phyloP scores from a whole-genome alignment of 2,888 invertebrate genomes.

The Synergus gifuensis region DNA sequence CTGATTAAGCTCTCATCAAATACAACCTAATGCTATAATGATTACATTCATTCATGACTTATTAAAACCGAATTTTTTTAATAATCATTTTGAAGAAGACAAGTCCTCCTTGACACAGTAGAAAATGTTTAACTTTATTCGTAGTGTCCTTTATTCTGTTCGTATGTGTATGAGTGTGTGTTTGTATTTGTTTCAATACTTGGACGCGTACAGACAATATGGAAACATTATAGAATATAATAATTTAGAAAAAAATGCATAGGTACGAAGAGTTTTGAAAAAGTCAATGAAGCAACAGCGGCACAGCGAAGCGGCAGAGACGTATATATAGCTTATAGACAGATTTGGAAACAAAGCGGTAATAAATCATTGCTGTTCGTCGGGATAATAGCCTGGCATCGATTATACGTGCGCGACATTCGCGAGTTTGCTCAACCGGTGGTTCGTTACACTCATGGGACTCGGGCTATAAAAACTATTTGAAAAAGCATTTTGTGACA shows the following conservation, averaged over 20 bases:
- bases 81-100: background rate
- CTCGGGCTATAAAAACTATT: constrained; percentile 7
- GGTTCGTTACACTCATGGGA: constrained; percentile 39
- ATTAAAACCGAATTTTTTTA: background rate
- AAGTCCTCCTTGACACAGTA: constrained; percentile 14
- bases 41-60: background rate
- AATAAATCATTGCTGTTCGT: constrained; percentile 41
- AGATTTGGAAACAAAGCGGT: constrained; percentile 39
- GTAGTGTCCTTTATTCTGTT: background rate
- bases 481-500: constrained; percentile 22
- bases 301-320: constrained; percentile 35
- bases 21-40: background rate
- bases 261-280: constrained; percentile 22
- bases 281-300: constrained; percentile 19
- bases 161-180: background rate
- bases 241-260: constrained; percentile 28
- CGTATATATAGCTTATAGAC: constrained; percentile 26
- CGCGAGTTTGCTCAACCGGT: constrained; percentile 33
- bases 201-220: constrained; percentile 2
- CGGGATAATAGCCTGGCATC: constrained; percentile 41
- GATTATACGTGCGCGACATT: constrained; percentile 38
- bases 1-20: background rate
- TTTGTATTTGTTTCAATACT: background rate
- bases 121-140: background rate
- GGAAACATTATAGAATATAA: constrained; percentile 29